Percentiles rank a stretch among this genome's conserved stretches.
Conservation (phyloP, 2,888 invertebrate species). For the Neoscelio sp. region DNA sequence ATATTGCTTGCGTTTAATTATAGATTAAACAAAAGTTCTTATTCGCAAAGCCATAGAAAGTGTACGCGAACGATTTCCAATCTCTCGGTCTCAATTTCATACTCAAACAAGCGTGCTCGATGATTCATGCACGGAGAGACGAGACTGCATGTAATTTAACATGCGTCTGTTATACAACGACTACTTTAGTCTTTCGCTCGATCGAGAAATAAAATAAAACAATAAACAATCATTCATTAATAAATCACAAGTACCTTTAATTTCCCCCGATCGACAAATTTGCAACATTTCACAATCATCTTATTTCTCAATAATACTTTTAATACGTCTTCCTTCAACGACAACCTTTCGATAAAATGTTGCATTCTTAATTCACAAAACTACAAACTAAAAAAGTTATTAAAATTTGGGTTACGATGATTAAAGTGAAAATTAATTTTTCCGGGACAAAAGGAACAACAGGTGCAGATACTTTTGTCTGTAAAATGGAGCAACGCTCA, state of each 20-base stretch:
- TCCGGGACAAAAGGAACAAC: not conserved
- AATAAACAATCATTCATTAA: not conserved
- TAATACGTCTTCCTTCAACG: too few relatives aligned
- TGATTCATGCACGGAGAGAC: constrained; percentile 54
- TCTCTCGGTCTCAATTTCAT: constrained; percentile 48
- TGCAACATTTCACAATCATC: too few relatives aligned
- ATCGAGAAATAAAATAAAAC: not conserved
- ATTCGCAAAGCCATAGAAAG: constrained; percentile 52
- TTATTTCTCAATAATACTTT: too few relatives aligned
- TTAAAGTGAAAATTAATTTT: not conserved
- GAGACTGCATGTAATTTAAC: constrained; percentile 24
- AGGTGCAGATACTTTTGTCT: constrained; percentile 21
- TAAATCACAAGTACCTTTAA: too few relatives aligned
- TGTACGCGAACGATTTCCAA: constrained; percentile 56
- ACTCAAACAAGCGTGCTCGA: constrained; percentile 45
- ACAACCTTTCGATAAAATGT: too few relatives aligned
- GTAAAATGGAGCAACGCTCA: constrained; percentile 17
- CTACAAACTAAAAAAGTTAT: too few relatives aligned
- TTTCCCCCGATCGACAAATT: too few relatives aligned
- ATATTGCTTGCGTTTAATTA: constrained; percentile 6
- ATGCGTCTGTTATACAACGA: constrained; percentile 28
- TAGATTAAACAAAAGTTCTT: constrained; percentile 20
- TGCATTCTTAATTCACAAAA: too few relatives aligned
- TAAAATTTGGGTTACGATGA: too few relatives aligned
- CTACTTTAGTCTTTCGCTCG: constrained; percentile 2